These are phyloP conservation scores for Myotis brandtii DNA, from an alignment of 2,113 vertebrate genomes.

Conservation along the genomic window DNA sequence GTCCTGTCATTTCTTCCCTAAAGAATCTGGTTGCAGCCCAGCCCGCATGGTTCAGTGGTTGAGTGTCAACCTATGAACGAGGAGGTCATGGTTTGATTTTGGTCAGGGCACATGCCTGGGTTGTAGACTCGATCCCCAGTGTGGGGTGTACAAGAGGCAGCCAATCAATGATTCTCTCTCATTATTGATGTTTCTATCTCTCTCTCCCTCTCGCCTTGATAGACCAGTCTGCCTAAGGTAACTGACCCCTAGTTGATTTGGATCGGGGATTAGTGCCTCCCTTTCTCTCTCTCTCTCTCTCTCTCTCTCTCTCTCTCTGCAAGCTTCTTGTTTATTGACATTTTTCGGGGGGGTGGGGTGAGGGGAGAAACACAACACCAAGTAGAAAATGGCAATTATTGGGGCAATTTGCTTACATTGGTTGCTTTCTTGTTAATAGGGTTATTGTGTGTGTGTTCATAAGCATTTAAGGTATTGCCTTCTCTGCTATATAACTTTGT, in stretches of 20 bases:
- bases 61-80: no score
- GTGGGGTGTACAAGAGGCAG: no score
- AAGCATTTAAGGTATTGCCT: neutral
- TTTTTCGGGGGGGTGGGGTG: neutral
- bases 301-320: no score
- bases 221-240: neutral
- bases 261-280: neutral
- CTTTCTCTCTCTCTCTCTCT: no score
- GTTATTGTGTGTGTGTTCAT: neutral
- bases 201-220: neutral
- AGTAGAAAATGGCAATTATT: neutral
- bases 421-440: neutral
- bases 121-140: no score
- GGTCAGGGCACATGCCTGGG: no score
- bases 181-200: no score
- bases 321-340: neutral
- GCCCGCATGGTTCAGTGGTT: no score
- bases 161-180: no score
- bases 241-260: neutral
- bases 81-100: no score
- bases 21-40: neutral
- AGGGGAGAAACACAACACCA: neutral
- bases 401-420: neutral
- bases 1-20: neutral
- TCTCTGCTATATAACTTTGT: neutral